Conservation (phyloP, 2,888 invertebrate genomes). For the Parasteatoda lunata region DNA sequence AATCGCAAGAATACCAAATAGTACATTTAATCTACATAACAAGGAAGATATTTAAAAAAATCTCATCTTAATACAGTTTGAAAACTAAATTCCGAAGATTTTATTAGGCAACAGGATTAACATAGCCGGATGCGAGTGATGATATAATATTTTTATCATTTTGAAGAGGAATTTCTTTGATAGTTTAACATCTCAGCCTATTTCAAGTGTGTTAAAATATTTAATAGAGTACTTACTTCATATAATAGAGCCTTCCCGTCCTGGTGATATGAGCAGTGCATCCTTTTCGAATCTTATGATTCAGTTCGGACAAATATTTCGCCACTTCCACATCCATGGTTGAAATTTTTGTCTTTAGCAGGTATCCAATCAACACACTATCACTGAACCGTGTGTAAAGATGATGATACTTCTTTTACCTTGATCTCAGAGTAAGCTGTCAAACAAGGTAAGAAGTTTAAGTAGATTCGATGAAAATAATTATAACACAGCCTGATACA, state of each 20-base stretch:
- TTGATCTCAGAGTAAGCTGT: neutral
- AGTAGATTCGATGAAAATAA: neutral
- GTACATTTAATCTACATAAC: no score
- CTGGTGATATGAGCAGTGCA: slow-evolving; percentile 86
- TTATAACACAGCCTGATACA: neutral
- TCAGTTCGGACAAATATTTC: slow-evolving; percentile 61
- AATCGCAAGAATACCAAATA: no score
- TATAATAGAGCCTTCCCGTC: slow-evolving; percentile 89
- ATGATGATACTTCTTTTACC: neutral
- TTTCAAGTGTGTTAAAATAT: neutral
- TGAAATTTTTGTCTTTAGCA: neutral
- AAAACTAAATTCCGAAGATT: no score
- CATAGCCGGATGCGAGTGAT: no score
- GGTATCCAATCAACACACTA: neutral
- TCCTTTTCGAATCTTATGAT: slow-evolving; percentile 78
- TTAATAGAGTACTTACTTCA: slow-evolving; percentile 83
- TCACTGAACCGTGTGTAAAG: neutral
- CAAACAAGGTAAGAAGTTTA: neutral
- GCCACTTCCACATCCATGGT: slow-evolving; percentile 57
- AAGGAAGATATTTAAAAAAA: no score
- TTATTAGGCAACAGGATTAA: no score
- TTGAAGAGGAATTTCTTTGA: no score
- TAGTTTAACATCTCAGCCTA: no score
- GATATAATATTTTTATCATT: no score
- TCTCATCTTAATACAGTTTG: no score